Evolutionary conservation across 2,888 invertebrate genomes (phyloP).

Genomic region (Melikaiella ostensackeni): DNA sequence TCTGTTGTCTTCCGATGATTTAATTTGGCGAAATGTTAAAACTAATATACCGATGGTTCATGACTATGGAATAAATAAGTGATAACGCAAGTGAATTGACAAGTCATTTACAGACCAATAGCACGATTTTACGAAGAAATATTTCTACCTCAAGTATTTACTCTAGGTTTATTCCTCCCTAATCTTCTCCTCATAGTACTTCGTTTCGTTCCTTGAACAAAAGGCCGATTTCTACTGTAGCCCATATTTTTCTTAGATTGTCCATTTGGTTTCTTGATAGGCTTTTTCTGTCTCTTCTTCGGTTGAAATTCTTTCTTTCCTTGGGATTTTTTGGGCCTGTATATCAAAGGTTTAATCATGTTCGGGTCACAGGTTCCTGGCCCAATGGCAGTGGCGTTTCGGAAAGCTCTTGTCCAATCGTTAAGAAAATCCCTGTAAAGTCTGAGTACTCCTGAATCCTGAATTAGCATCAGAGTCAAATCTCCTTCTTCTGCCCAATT

Average conservation of each 20-base stretch:
- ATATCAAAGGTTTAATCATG: conserved; percentile 62
- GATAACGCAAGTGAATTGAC: conserved; percentile 42
- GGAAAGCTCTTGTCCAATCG: conserved; percentile 80
- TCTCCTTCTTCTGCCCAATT: conserved; percentile 78
- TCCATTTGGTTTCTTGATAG: conserved; percentile 55
- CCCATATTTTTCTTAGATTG: conserved; percentile 55
- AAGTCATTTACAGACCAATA: conserved; percentile 37
- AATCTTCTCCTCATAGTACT: conserved; percentile 58
- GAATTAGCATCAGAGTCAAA: conserved; percentile 79
- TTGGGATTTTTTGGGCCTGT: conserved; percentile 53
- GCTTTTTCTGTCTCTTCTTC: conserved; percentile 47
- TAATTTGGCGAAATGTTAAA: conserved; percentile 2
- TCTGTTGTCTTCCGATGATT: neutral
- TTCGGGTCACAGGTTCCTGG: conserved; percentile 69
- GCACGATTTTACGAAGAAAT: neutral
- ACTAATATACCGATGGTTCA: conserved; percentile 43
- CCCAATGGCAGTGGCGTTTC: conserved; percentile 69
- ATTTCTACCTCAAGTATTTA: conserved; percentile 26
- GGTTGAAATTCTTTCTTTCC: conserved; percentile 47
- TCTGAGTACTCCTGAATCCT: conserved; percentile 82
- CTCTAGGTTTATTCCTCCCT: conserved; percentile 62
- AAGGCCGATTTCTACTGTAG: conserved; percentile 56
- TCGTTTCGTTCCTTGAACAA: conserved; percentile 57
- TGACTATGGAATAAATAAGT: conserved; percentile 63
- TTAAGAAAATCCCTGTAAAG: conserved; percentile 81